phyloP scores from a whole-genome alignment of 1,140 invertebrate genomes.

The Parasteatoda tepidariorum region DNA sequence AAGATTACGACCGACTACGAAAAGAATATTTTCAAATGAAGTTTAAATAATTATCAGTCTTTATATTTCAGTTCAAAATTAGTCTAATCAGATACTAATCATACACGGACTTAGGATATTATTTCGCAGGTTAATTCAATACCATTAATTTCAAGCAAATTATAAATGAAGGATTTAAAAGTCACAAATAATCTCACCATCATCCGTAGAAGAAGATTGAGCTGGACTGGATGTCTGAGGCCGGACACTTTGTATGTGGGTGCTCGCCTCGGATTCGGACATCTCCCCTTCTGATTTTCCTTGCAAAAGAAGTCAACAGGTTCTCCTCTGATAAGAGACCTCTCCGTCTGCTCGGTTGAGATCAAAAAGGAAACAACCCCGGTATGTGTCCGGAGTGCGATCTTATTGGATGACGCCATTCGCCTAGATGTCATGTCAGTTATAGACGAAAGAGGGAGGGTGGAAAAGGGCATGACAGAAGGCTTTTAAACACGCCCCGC shows the following conservation, averaged over 20 bases:
- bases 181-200: slow-evolving; percentile 9
- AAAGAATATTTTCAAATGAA: too few relatives aligned
- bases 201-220: slow-evolving; percentile 34
- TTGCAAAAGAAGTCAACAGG: slow-evolving; percentile 41
- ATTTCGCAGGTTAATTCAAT: too few relatives aligned
- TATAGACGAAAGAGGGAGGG: not conserved
- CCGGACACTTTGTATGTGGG: slow-evolving; percentile 6
- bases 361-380: slow-evolving; percentile 41
- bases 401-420: slow-evolving; percentile 32
- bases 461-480: slow-evolving; percentile 5
- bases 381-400: not conserved
- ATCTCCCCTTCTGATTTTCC: not conserved
- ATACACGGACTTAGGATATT: too few relatives aligned
- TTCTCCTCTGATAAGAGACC: not conserved
- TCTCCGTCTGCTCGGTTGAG: slow-evolving; percentile 9
- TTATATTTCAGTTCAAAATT: too few relatives aligned
- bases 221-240: slow-evolving; percentile 15
- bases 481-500: slow-evolving; percentile 43
- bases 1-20: too few relatives aligned
- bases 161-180: too few relatives aligned
- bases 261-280: slow-evolving; percentile 37
- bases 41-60: too few relatives aligned
- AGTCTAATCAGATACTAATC: too few relatives aligned
- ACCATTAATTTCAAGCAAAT: too few relatives aligned
- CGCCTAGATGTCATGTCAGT: slow-evolving; percentile 44